Conservation (phyloP, 2,797 vertebrate species). For the Falco cherrug region DNA sequence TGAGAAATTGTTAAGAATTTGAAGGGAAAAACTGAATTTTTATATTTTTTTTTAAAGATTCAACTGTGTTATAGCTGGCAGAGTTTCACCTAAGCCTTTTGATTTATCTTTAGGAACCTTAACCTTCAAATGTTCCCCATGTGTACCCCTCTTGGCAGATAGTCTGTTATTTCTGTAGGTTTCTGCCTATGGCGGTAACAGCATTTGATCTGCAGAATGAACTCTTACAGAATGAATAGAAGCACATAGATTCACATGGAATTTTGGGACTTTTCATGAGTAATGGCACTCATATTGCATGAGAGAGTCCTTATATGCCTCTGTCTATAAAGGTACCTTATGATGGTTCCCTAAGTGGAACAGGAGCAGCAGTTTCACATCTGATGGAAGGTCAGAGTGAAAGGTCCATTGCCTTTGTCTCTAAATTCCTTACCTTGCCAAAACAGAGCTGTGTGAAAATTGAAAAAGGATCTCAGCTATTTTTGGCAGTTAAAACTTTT, state of each 20-base stretch:
- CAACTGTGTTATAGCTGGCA: neutral
- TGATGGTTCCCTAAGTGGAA: constrained; percentile 10
- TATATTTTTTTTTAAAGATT: neutral
- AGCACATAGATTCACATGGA: neutral
- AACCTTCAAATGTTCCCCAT: neutral
- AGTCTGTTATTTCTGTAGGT: neutral
- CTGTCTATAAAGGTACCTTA: constrained; percentile 18
- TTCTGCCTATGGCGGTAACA: neutral
- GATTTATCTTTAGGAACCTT: neutral
- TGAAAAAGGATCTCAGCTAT: neutral
- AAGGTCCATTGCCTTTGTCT: constrained; percentile 31
- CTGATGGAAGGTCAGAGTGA: constrained; percentile 3
- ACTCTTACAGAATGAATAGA: neutral
- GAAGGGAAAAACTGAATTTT: neutral
- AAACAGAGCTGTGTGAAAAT: neutral
- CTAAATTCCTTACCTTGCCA: neutral
- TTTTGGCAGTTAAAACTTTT: neutral
- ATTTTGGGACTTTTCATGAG: neutral
- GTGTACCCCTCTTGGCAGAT: neutral
- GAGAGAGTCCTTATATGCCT: neutral
- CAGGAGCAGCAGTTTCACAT: constrained; percentile 35
- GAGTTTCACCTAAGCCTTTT: neutral
- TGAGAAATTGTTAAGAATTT: neutral
- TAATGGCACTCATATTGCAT: neutral
- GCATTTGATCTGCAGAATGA: neutral